phyloP scores from a whole-genome alignment of 2,888 invertebrate genomes.

The Spicauda simplicius region DNA sequence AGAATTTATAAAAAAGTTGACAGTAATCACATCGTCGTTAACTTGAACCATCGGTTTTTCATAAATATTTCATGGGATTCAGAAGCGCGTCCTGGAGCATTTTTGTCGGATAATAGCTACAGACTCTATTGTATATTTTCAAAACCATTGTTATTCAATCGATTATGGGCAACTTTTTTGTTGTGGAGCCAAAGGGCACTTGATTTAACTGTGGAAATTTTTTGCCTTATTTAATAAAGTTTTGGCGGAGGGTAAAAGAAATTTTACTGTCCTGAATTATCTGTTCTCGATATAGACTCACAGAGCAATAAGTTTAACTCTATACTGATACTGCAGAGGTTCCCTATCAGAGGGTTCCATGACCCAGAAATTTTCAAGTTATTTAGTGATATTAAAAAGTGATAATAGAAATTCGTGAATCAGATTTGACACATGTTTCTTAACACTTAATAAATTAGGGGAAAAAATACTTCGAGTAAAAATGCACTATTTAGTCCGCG shows the following conservation, averaged over 20 bases:
- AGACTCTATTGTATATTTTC: slow-evolving; percentile 32
- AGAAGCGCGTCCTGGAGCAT: slow-evolving; percentile 50
- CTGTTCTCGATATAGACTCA: too few relatives aligned
- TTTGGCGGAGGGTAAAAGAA: background rate
- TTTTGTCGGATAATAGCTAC: slow-evolving; percentile 61
- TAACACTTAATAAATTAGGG: too few relatives aligned
- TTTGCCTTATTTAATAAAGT: too few relatives aligned
- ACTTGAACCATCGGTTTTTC: slow-evolving; percentile 47
- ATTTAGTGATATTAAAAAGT: too few relatives aligned
- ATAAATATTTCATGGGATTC: slow-evolving; percentile 70
- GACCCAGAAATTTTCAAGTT: too few relatives aligned
- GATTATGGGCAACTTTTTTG: slow-evolving; percentile 22
- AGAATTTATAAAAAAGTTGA: background rate
- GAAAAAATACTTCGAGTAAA: too few relatives aligned
- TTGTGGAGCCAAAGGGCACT: background rate
- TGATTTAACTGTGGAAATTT: background rate
- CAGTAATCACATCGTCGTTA: slow-evolving; percentile 20
- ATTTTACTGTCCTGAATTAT: background rate
- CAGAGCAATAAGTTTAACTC: too few relatives aligned
- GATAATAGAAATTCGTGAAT: too few relatives aligned
- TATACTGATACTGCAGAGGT: too few relatives aligned
- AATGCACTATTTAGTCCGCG: too few relatives aligned
- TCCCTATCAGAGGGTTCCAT: too few relatives aligned
- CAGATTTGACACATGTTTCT: too few relatives aligned
- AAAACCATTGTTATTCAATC: slow-evolving; percentile 35